Conservation (phyloP, 2,888 invertebrate genomes). For the Ashinkailepas kermadecensis region DNA sequence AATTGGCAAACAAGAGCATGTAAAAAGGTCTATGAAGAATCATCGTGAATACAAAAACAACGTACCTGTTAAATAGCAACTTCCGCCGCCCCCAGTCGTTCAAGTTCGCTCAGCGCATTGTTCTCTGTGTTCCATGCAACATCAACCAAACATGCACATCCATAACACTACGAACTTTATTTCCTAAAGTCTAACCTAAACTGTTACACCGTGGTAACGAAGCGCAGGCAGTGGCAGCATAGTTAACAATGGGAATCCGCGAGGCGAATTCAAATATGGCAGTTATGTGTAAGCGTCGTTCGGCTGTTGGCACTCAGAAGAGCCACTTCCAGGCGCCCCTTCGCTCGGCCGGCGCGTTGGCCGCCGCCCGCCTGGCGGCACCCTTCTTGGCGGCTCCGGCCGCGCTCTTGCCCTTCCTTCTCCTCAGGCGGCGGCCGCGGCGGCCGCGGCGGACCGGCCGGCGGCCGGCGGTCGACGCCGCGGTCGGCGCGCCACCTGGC, state of each 20-base stretch:
- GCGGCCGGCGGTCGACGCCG: background rate
- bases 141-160: conserved; percentile 15
- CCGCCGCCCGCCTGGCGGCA: background rate
- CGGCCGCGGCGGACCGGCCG: background rate
- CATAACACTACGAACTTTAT: conserved; percentile 15
- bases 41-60: background rate
- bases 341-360: background rate
- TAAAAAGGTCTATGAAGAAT: background rate
- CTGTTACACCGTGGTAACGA: background rate
- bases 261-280: conserved; percentile 6
- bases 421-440: background rate
- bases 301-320: background rate
- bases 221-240: background rate
- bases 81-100: background rate
- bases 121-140: background rate
- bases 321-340: background rate
- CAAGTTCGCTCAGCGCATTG: background rate
- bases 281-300: conserved; percentile 15
- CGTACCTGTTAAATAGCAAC: background rate
- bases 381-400: background rate
- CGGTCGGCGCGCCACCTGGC: background rate
- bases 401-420: background rate
- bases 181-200: conserved; percentile 11
- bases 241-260: background rate
- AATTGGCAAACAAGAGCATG: background rate